Evolutionary conservation across 1,140 invertebrate genomes (phyloP).

Genomic region (Hirudo medicinalis): DNA sequence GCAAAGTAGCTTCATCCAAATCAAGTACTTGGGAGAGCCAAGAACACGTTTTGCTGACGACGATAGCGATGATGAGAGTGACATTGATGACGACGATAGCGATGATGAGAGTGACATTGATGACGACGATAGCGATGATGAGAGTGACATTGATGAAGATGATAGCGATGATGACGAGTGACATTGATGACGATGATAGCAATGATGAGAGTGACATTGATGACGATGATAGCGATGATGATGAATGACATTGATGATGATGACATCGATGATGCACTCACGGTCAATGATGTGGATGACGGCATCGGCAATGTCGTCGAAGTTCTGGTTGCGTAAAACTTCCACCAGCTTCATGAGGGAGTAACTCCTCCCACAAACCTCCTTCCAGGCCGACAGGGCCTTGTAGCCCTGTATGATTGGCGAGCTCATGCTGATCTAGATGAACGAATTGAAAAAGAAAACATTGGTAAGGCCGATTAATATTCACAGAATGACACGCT

Average conservation of each 20-base stretch:
- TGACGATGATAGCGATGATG: neutral
- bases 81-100: neutral
- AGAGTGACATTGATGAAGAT: neutral
- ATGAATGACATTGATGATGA: no score
- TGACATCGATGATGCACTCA: neutral
- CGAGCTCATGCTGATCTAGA: neutral
- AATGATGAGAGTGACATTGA: neutral
- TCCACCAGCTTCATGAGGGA: slow-evolving; percentile 16
- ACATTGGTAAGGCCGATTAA: no score
- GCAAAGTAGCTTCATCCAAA: no score
- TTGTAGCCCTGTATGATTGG: slow-evolving; percentile 17
- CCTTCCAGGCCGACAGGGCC: slow-evolving; percentile 21
- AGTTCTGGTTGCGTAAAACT: slow-evolving; percentile 8
- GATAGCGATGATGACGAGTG: neutral
- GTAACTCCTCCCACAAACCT: slow-evolving; percentile 17
- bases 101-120: neutral
- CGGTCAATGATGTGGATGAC: slow-evolving; percentile 13
- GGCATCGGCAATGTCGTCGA: slow-evolving; percentile 19
- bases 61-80: neutral
- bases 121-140: neutral
- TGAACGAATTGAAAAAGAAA: neutral
- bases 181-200: no score
- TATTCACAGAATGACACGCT: no score
- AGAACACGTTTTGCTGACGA: no score
- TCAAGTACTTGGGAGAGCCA: no score